Base-by-base conservation (phyloP, 2,113 vertebrate species). In the Macquaria ambigua region DNA sequence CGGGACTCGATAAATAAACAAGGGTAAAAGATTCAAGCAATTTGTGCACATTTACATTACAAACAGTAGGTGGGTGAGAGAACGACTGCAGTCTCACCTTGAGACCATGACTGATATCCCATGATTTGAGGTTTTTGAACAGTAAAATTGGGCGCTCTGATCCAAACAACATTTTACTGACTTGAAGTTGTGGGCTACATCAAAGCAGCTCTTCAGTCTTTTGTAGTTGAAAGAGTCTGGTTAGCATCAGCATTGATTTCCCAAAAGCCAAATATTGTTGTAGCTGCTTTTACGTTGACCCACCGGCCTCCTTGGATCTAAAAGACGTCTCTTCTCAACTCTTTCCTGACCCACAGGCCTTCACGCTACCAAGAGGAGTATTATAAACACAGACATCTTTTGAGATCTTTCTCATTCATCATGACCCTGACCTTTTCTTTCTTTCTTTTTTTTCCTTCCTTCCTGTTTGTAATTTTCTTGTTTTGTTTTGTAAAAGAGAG, bases 181-280 rank as follows among this genome's bases (percentile, higher is more conserved):
- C 55, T 70, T 56, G 2, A 80, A 83, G 67, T 63, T 63, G 10
- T 56, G 23, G 46, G 28, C 34, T 72, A 74, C 74, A 86, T 93
- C 81, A 88, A 86, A 90, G 76, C 59, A 66, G n/a, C 48, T 66
- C 37, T 64, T 61, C n/a, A 12, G 67, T 77, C 69, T 43, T 73
- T 68, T 59, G 37, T 52, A 81, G 77, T 72, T 82, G 77, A 82
- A 89, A 73, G 62, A 72, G 39, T 76, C 50, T 43, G 34, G 66
- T 77, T 72, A 46, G 77, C 39, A 74, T 73, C 56, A 50, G 5
- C 71, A 90, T 74, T 84, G 86, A 89, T 89, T 89, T 88, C 83
- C 80, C 75, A 79, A 80, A 85, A 39, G 69, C 52, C 62, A 82
- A 77, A 87, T 91, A 66, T 72, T 75, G 63, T 79, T 69, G 48